phyloP scores from a whole-genome alignment of 2,797 vertebrate species.

The Parauchenoglanis punctatus region DNA sequence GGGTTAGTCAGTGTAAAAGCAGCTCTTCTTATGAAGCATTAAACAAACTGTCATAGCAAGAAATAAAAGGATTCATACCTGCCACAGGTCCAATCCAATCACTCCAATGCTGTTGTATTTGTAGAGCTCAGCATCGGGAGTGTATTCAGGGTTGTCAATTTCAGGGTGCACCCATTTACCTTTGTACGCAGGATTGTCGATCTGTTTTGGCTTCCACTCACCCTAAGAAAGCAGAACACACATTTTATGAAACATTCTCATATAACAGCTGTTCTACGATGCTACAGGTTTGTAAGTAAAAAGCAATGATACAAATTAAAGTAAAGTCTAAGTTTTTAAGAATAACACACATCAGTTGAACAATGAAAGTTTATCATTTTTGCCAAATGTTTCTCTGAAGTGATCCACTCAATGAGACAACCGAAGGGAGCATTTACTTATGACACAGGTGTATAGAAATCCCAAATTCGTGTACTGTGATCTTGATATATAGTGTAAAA shows the following conservation, averaged over 20 bases:
- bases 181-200: constrained; percentile 81
- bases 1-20: background rate
- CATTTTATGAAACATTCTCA: background rate
- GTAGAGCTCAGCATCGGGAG: constrained; percentile 78
- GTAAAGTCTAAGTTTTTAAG: background rate
- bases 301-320: background rate
- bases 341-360: background rate
- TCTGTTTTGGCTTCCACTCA: constrained; percentile 80
- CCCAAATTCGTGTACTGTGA: background rate
- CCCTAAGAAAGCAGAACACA: constrained; percentile 64
- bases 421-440: background rate
- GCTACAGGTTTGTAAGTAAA: background rate
- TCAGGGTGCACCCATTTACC: constrained; percentile 84
- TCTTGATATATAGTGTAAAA: background rate
- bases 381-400: background rate
- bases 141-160: constrained; percentile 85
- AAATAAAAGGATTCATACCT: constrained; percentile 66
- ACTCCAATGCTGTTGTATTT: constrained; percentile 77
- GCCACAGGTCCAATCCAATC: constrained; percentile 81
- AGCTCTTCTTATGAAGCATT: background rate
- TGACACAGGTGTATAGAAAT: background rate
- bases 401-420: background rate
- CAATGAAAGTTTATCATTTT: background rate
- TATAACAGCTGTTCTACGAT: background rate
- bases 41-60: background rate